phyloP scores from a whole-genome alignment of 2,113 vertebrate species.

The crab-eating macaque (Macaca fascicularis) region DNA sequence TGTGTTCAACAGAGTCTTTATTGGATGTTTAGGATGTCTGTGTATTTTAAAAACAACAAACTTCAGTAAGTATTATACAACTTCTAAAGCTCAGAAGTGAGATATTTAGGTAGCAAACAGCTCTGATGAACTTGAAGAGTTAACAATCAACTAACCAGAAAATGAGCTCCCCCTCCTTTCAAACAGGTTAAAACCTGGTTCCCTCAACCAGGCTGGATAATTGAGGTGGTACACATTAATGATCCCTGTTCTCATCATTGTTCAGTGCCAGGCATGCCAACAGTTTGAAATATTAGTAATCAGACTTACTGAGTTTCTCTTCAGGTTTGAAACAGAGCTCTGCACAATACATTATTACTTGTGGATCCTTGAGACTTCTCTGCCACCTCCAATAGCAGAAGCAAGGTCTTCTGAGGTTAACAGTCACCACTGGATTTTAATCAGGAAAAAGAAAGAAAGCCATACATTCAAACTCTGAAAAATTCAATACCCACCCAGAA shows the following conservation, averaged over 20 bases:
- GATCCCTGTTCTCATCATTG: background rate
- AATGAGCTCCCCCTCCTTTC: background rate
- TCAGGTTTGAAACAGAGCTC: conserved; percentile 16
- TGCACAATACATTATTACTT: background rate
- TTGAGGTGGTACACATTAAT: background rate
- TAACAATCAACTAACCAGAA: background rate
- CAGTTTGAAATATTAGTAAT: background rate
- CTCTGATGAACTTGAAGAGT: background rate
- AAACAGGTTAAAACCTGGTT: background rate
- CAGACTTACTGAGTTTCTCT: background rate
- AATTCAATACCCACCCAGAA: background rate
- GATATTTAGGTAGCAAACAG: background rate
- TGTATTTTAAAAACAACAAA: background rate
- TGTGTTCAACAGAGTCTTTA: background rate
- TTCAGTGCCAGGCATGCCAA: background rate
- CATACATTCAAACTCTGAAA: conserved; percentile 20
- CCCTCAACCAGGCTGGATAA: background rate
- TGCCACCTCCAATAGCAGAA: background rate
- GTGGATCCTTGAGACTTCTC: background rate
- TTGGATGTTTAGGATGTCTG: background rate
- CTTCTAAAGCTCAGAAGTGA: background rate
- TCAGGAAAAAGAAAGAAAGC: conserved; percentile 33
- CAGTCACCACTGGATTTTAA: conserved; percentile 35
- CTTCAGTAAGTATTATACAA: background rate
- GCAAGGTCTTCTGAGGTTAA: background rate